These are phyloP conservation scores for Harlomillsia oculata DNA, from an alignment of 1,140 invertebrate species.

Conservation along the genomic window DNA sequence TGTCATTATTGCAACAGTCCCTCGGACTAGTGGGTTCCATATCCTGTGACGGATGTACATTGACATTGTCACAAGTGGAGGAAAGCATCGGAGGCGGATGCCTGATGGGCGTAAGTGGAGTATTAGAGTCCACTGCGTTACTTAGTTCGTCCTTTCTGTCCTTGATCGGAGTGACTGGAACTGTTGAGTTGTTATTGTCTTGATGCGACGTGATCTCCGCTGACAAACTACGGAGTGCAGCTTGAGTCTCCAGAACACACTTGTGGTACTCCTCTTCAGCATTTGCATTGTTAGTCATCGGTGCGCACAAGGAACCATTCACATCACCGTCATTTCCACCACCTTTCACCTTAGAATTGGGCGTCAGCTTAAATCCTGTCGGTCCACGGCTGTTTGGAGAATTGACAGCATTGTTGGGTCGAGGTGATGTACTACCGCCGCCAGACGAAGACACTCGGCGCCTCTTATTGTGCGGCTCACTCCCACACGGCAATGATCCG, in stretches of 20 bases:
- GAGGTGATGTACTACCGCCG: not conserved
- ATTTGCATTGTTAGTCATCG: too few species aligned
- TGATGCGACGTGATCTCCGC: slow-evolving; percentile 30
- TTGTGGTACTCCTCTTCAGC: slow-evolving; percentile 34
- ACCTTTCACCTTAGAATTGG: not conserved
- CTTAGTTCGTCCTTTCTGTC: not conserved
- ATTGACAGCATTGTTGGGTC: slow-evolving; percentile 4
- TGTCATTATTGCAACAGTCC: too few species aligned
- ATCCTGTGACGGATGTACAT: too few species aligned
- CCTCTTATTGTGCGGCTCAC: slow-evolving; percentile 24
- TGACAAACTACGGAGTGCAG: slow-evolving; percentile 30
- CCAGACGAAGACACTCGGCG: slow-evolving; percentile 18
- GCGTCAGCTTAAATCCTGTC: slow-evolving; percentile 4
- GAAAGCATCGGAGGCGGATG: too few species aligned
- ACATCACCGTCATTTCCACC: slow-evolving; percentile 4
- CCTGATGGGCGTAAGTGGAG: too few species aligned
- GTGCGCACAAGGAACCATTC: not conserved
- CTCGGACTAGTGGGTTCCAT: too few species aligned
- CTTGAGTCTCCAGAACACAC: slow-evolving; percentile 35
- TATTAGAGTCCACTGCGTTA: too few species aligned
- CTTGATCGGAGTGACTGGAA: not conserved
- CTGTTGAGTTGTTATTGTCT: slow-evolving; percentile 11
- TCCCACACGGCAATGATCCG: slow-evolving; percentile 22
- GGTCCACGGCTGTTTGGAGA: not conserved
- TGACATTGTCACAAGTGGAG: too few species aligned